Evolutionary conservation across 2,888 invertebrate genomes (phyloP).

Genomic region (Drosophila pegasa): DNA sequence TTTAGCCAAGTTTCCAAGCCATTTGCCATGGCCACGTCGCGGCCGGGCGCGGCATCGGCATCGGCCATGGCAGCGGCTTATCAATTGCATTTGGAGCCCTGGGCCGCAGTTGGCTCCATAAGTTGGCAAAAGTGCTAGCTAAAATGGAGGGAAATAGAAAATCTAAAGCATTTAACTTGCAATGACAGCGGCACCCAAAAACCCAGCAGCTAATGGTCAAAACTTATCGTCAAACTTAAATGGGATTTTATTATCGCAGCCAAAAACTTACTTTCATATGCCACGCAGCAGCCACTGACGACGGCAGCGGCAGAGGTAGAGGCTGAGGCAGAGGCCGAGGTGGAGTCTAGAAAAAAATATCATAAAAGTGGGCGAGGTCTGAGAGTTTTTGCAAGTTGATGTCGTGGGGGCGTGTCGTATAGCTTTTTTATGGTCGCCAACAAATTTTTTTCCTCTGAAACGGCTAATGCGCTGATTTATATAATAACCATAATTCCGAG

Average conservation of each 20-base stretch:
- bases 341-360: slow-evolving; percentile 16
- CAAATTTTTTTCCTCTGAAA: slow-evolving; percentile 36
- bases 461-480: slow-evolving; percentile 68
- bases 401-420: slow-evolving; percentile 50
- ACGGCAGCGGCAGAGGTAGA: background rate
- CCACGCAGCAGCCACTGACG: slow-evolving; percentile 20
- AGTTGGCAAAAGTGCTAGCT: slow-evolving; percentile 50
- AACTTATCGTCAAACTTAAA: slow-evolving; percentile 79
- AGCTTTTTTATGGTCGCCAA: slow-evolving; percentile 29
- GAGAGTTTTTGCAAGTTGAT: slow-evolving; percentile 44
- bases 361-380: slow-evolving; percentile 52
- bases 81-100: slow-evolving; percentile 65
- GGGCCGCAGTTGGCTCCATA: slow-evolving; percentile 61
- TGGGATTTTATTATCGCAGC: slow-evolving; percentile 79
- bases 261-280: slow-evolving; percentile 72
- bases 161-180: slow-evolving; percentile 74
- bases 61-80: slow-evolving; percentile 47
- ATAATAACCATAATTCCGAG: slow-evolving; percentile 60
- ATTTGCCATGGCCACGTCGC: slow-evolving; percentile 63
- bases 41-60: slow-evolving; percentile 20
- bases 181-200: slow-evolving; percentile 57
- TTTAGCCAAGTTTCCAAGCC: slow-evolving; percentile 64
- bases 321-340: slow-evolving; percentile 9
- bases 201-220: slow-evolving; percentile 69
- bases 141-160: slow-evolving; percentile 46